Evolutionary conservation across 1,140 invertebrate genomes (phyloP).

Genomic region (Odontomachus brunneus): DNA sequence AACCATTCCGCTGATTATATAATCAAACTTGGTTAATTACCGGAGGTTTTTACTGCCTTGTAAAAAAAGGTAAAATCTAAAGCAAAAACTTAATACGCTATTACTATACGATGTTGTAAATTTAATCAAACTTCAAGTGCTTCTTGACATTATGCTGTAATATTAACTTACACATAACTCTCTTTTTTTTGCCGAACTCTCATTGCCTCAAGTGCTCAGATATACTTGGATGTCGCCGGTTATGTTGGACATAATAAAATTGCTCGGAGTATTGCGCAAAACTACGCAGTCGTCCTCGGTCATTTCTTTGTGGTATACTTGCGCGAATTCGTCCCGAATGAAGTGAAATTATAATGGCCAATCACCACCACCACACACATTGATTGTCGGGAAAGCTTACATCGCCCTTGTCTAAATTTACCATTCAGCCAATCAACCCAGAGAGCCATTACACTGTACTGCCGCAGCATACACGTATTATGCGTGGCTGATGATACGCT

Average conservation of each 20-base stretch:
- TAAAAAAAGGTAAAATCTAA: conserved; percentile 23
- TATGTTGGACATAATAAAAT: neutral
- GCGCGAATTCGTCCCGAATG: neutral
- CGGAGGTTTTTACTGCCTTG: conserved; percentile 48
- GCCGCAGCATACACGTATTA: neutral
- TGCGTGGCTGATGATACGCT: conserved; percentile 23
- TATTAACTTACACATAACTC: neutral
- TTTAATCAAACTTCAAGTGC: conserved; percentile 30
- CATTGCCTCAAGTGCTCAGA: neutral
- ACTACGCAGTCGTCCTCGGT: neutral
- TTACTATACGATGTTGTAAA: conserved; percentile 26
- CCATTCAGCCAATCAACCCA: conserved; percentile 8
- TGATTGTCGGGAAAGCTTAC: conserved; percentile 1
- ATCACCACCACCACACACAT: too few relatives aligned
- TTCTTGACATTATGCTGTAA: neutral
- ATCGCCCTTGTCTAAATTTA: neutral
- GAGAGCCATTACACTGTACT: conserved; percentile 2
- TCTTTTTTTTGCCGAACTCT: neutral
- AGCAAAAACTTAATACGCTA: conserved; percentile 32
- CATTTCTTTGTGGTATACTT: neutral
- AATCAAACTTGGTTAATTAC: conserved; percentile 59
- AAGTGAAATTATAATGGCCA: conserved; percentile 2
- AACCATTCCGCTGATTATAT: conserved; percentile 56
- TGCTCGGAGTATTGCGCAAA: neutral
- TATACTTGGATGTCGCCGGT: neutral